Evolutionary conservation across 2,113 vertebrate species (phyloP).

Genomic region (Amblyopsis rosae): DNA sequence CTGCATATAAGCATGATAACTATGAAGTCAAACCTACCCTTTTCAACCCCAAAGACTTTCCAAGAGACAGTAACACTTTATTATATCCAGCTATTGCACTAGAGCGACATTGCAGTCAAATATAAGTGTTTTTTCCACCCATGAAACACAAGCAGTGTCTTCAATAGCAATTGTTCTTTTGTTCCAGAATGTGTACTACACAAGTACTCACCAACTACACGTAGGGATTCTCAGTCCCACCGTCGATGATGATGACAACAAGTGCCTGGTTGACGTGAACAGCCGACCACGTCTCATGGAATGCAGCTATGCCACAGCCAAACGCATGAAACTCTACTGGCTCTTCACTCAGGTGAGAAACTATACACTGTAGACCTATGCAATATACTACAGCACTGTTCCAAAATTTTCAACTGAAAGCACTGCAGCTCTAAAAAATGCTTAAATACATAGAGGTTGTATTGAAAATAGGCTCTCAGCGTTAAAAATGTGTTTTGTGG

Average conservation of each 20-base stretch:
- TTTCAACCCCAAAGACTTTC: conserved; percentile 23
- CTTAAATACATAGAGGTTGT: no score
- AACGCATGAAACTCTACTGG: conserved; percentile 98
- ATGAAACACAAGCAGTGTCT: background rate
- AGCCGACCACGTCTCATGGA: conserved; percentile 91
- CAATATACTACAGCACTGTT: background rate
- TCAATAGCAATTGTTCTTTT: conserved; percentile 40
- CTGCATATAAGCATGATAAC: conserved; percentile 35
- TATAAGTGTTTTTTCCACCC: no score
- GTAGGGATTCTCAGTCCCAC: conserved; percentile 95
- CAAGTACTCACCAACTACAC: conserved; percentile 87
- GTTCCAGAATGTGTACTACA: conserved; percentile 96
- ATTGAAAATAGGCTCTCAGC: no score
- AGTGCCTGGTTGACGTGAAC: conserved; percentile 98
- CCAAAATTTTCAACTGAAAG: no score
- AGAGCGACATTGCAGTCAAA: conserved; percentile 2
- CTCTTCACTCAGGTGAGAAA: conserved; percentile 91
- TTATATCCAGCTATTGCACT: conserved; percentile 27
- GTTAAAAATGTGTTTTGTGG: no score
- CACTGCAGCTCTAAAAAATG: no score
- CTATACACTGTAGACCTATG: background rate
- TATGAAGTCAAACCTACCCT: conserved; percentile 31
- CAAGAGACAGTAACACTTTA: conserved; percentile 35
- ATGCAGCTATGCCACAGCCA: conserved; percentile 93
- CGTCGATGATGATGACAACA: conserved; percentile 94